Evolutionary conservation across 2,888 invertebrate species (phyloP).

Genomic region (Rotaria socialis): DNA sequence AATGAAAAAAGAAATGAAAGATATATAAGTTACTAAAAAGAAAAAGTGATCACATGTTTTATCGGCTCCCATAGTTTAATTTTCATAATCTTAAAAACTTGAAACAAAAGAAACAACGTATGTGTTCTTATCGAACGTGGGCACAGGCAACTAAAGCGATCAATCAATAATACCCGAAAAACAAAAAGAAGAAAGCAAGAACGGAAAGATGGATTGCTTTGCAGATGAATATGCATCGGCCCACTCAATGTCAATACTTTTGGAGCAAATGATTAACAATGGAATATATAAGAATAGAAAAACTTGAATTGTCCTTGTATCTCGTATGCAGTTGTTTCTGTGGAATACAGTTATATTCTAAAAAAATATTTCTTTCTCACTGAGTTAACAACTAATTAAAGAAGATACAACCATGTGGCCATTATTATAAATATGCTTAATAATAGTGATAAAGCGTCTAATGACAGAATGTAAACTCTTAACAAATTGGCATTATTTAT

Average conservation of each 20-base stretch:
- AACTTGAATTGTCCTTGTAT: background rate
- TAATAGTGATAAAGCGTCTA: background rate
- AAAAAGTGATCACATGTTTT: background rate
- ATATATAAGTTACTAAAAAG: background rate
- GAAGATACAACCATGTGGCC: background rate
- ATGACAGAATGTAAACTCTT: background rate
- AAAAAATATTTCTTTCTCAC: background rate
- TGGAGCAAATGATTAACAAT: background rate
- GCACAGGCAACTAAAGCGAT: background rate
- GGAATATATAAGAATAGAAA: background rate
- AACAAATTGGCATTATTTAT: background rate
- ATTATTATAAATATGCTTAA: background rate
- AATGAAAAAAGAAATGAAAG: background rate
- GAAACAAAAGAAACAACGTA: background rate
- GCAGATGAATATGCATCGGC: background rate
- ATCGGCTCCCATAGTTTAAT: background rate
- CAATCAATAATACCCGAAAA: background rate
- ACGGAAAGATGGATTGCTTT: background rate
- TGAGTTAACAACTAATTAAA: background rate
- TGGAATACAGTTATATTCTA: background rate
- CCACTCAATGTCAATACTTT: slow-evolving; percentile 9
- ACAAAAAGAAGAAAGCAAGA: background rate
- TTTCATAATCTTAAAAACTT: background rate
- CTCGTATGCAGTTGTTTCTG: background rate
- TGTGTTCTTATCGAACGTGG: background rate